Conservation (phyloP, 2,797 vertebrate species). For the Podarcis siculus region DNA sequence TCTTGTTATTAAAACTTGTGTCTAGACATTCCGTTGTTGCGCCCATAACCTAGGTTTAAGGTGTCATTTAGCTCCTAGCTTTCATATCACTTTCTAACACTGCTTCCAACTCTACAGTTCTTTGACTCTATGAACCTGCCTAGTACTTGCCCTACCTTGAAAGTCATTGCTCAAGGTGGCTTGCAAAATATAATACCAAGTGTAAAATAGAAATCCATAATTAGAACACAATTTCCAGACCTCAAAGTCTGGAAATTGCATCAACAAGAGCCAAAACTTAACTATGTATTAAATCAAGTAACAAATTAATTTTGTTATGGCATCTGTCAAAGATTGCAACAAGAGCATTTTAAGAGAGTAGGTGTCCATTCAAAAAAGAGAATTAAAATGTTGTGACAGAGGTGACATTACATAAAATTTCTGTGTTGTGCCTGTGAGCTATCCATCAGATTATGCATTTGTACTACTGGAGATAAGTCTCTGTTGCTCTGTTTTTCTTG, state of each 20-base stretch:
- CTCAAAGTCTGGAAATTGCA: not conserved
- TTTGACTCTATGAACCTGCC: too few species aligned
- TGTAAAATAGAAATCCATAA: not conserved
- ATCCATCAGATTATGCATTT: not conserved
- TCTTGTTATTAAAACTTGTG: too few species aligned
- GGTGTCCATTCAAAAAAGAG: not conserved
- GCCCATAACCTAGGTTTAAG: too few species aligned
- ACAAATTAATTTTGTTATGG: not conserved
- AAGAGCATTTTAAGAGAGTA: not conserved
- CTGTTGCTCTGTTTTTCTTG: not conserved
- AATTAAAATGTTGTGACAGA: not conserved
- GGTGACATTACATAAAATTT: not conserved
- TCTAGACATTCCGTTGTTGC: too few species aligned
- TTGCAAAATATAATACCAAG: too few species aligned
- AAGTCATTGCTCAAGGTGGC: too few species aligned
- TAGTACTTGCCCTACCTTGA: too few species aligned
- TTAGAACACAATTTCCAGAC: not conserved
- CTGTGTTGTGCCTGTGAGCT: not conserved
- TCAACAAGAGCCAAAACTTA: not conserved
- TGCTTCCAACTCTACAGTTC: too few species aligned
- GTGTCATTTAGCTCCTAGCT: too few species aligned
- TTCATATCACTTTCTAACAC: too few species aligned
- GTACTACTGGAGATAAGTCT: not conserved
- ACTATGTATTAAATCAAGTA: not conserved
- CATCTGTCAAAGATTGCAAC: not conserved